Evolutionary conservation across 2,797 vertebrate genomes (phyloP), one percentile per base, ranked within the genome.

Genomic region (Vespertilio murinus): DNA sequence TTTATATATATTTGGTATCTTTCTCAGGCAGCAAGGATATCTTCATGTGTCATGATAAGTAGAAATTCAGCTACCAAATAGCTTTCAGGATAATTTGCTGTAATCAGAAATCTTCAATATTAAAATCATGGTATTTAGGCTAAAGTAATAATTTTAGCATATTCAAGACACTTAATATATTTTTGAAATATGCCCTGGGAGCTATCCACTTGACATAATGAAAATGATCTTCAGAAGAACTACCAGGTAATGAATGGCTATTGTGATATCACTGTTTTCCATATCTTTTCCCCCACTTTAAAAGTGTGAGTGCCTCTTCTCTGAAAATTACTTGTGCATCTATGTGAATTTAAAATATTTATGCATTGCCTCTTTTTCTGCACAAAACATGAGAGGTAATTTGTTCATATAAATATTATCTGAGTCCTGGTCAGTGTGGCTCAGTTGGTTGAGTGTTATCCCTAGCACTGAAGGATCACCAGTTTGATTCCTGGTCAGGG

Each of bases 61-160:
- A 65, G 18, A 71, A 78, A 59, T 65, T 67, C 35, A 22, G 4
- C 17, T 38, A 59, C 1, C 16, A 79, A 90, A 91, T 88, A 17
- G 0, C 49, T 90, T 94, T 95, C 16, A 82, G 11, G 18, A 45
- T 42, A 75, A 49, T 75, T 90, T 59, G 2, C 23, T 73, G 38
- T 94, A 89, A 67, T 71, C 88, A 52, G 40, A 88, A 93, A 74
- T 54, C 8, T 49, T 86, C 10, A 86, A 35, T 80, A 65, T 79
- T 82, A 85, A 94, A 79, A 80, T 88, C 23, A 38, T 88, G 33
- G 30, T 79, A 69, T 89, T 93, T 61, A 5, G 42, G 25, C 35
- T 93, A 71, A 75, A 42, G 35, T 80, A 93, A 81, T 88, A n/a
- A 79, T 56, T 11, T 42, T 38, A 64, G 8, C 25, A 30, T 14